Base-by-base conservation (phyloP, 1,140 invertebrate genomes). In the Homarus americanus region DNA sequence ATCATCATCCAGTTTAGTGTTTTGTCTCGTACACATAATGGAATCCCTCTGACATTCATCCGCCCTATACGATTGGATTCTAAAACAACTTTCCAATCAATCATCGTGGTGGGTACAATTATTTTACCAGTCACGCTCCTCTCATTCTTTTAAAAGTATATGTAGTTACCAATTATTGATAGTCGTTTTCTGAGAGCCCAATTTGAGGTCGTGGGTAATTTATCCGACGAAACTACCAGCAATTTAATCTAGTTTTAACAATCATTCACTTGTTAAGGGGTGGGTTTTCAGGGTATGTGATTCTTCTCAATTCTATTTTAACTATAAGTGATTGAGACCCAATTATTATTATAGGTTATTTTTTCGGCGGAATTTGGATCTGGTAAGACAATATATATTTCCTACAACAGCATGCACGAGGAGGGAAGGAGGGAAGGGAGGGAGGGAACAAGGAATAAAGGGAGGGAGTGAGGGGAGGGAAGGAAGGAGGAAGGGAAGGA, bases 211-310 rank as follows among this genome's bases (percentile, higher is more conserved):
- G 32, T 69, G 2, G 28, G 24, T 69, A 69, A 69, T 69, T 32
- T 32, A 69, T 69, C 3, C 5, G 7, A 69, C n/a, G 32, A 1
- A 69, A 69, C 63, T 69, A 69, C n/a, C n/a, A 69, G 63, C 32
- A 4, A 69, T 69, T 69, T 69, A 69, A 69, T 32, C 63, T 69
- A 69, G n/a, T 69, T 69, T n/a, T 69, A 69, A 24, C n/a, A 69
- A 69, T 69, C 63, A 69, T 32, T 69, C 63, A 32, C n/a, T 32
- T 7, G 63, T 69, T 32, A 24, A n/a, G n/a, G 9, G 44, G 44
- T 10, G 9, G 53, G 0, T 20, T 58, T 20, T 58, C 53, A 20
- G 20, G 20, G 20, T 20, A 58, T 58, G 12, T 4, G 20, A n/a
- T n/a, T n/a, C 7, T 58, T 20, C 53, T 0, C 53, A 58, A 58